Percentiles rank a stretch among this genome's conserved stretches.
Conservation (phyloP, 2,797 vertebrate genomes). For the Sebastes dallii region DNA sequence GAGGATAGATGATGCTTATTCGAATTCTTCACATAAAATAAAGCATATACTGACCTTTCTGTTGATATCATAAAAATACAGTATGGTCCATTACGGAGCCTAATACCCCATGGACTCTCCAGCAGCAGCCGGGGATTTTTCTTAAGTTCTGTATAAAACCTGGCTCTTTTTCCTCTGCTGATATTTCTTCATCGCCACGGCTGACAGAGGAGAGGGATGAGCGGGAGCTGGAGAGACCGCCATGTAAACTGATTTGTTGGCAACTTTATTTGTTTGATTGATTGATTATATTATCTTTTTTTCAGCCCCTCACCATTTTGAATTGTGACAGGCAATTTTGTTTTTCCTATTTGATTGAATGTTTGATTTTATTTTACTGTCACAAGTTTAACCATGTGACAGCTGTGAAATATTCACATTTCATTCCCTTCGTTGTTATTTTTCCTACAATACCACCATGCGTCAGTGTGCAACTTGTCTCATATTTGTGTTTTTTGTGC, state of each 20-base stretch:
- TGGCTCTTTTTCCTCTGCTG: slow-evolving; percentile 45
- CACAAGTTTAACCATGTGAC: slow-evolving; percentile 52
- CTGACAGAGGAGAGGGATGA: slow-evolving; percentile 61
- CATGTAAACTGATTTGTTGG: slow-evolving; percentile 70
- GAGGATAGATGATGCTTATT: slow-evolving; percentile 72
- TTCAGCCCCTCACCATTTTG: slow-evolving; percentile 58
- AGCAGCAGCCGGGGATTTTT: slow-evolving; percentile 46
- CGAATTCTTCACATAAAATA: slow-evolving; percentile 71
- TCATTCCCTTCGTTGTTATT: slow-evolving; percentile 63
- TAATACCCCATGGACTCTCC: slow-evolving; percentile 58
- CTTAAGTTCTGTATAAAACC: slow-evolving; percentile 55
- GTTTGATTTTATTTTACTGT: slow-evolving; percentile 71
- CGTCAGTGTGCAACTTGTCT: slow-evolving; percentile 53
- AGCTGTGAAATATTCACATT: slow-evolving; percentile 61
- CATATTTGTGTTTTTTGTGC: slow-evolving; percentile 49
- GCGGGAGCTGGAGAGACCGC: slow-evolving; percentile 37
- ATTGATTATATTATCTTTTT: slow-evolving; percentile 74
- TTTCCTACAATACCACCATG: slow-evolving; percentile 47
- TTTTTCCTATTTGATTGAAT: slow-evolving; percentile 72
- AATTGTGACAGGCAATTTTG: slow-evolving; percentile 75
- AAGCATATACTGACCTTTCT: slow-evolving; percentile 75
- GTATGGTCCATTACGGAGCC: slow-evolving; percentile 65
- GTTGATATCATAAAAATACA: slow-evolving; percentile 73
- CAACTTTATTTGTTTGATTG: slow-evolving; percentile 80
- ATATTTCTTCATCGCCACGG: slow-evolving; percentile 53